Base-by-base conservation (phyloP, 2,797 vertebrate species). In the Sitta carolinensis region DNA sequence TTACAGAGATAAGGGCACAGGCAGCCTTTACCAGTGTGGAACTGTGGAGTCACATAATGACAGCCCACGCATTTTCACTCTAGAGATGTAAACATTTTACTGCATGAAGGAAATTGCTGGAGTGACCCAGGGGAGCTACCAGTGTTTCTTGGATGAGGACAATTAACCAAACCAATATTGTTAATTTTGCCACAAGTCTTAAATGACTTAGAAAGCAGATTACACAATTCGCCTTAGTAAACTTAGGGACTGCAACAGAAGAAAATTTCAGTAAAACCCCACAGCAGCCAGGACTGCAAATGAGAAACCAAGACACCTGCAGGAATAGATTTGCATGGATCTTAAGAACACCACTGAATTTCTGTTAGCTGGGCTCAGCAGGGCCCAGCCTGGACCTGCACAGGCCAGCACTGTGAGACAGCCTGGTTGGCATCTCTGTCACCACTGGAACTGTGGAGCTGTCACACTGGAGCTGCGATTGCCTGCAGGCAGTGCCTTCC, bases 81-180 rank as follows among this genome's bases (percentile, higher is more conserved):
- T 22, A 42, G 70, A 75, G 67, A 74, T 85, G 47, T 90, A 92
- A 93, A 16, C 23, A 8, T 83, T 94, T 94, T 79, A 48, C 61
- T 94, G 69, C 50, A 38, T 72, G 63, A 94, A 96, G 83, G 20
- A 94, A 93, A 88, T 51, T 68, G 29, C 72, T 89, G 43, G 34
- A 32, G 67, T 82, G 80, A 93, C 68, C 36, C 87, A 82, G 47
- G 88, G 90, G 93, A 93, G 58, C n/a, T 78, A 59, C 63, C 84
- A 77, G 0, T 66, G 51, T 90, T 94, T 94, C 89, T 76, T 89
- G 52, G 92, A 94, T 88, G 38, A 85, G 69, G 58, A 54, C 73
- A 94, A 92, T 93, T 96, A 96, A 95, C 74, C 63, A 90, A 95
- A 96, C 86, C 47, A 88, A 72, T 87, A 92, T 32, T 92, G 69